These are phyloP conservation scores for Pollimyrus isidori DNA, from an alignment of 2,113 vertebrate species.

Conservation along the genomic window DNA sequence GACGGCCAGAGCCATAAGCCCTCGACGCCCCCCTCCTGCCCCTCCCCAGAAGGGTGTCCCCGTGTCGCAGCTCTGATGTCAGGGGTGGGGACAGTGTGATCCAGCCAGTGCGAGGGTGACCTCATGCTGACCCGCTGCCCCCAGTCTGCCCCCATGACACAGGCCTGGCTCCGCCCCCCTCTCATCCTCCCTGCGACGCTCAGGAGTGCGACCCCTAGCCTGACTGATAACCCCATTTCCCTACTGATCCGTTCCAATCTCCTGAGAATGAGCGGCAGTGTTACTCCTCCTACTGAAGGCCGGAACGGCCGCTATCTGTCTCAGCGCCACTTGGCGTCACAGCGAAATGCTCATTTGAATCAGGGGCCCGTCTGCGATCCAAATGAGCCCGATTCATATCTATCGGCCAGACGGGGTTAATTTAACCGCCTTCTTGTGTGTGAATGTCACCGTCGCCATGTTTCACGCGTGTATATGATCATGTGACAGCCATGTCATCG, in stretches of 20 bases:
- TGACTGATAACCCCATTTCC: constrained; percentile 51
- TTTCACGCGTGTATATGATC: not conserved
- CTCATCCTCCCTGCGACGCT: constrained; percentile 30
- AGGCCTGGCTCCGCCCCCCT: constrained; percentile 23
- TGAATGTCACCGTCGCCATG: not conserved
- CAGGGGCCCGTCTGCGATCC: not conserved
- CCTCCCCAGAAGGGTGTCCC: not conserved
- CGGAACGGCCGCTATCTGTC: not conserved
- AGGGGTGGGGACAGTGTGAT: not conserved
- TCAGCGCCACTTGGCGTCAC: not conserved
- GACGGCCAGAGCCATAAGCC: too few species aligned
- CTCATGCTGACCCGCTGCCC: constrained; percentile 48
- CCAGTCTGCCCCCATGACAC: constrained; percentile 35
- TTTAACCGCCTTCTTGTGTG: not conserved
- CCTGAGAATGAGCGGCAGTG: not conserved
- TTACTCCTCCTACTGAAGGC: not conserved
- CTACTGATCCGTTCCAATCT: constrained; percentile 48
- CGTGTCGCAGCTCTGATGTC: not conserved
- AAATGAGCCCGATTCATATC: not conserved
- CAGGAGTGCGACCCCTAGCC: constrained; percentile 26
- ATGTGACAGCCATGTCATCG: not conserved
- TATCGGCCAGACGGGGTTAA: not conserved
- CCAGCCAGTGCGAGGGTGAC: constrained; percentile 37
- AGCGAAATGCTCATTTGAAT: not conserved
- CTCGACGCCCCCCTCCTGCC: not conserved